phyloP scores from a whole-genome alignment of 30 jellyfish, hydroid and myxozoan species.

The Clytia hemisphaerica region DNA sequence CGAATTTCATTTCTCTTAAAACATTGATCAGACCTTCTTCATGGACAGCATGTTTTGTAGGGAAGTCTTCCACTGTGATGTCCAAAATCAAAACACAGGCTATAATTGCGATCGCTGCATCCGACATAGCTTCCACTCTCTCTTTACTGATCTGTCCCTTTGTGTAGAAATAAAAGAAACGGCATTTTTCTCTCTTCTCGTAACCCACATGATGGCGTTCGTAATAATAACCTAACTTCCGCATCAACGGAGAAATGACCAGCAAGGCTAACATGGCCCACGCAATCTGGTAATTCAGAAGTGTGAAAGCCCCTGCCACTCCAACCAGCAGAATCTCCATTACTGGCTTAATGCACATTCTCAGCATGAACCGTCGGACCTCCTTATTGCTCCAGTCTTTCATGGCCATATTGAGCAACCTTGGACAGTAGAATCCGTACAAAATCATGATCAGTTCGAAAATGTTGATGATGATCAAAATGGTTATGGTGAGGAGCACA shows the following conservation, averaged over 20 bases:
- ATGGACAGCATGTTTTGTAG: neutral
- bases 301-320: slow-evolving; percentile 9
- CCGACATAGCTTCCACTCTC: slow-evolving; percentile 39
- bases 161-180: slow-evolving; percentile 11
- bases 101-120: slow-evolving; percentile 34
- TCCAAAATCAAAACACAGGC: slow-evolving; percentile 35
- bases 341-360: neutral
- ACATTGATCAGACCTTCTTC: neutral
- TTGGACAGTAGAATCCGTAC: slow-evolving; percentile 21
- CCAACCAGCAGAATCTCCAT: slow-evolving; percentile 4
- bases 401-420: slow-evolving; percentile 21
- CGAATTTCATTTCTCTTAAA: slow-evolving; percentile 18
- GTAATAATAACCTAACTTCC: neutral
- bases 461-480: neutral
- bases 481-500: neutral
- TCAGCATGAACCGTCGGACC: slow-evolving; percentile 11
- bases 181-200: slow-evolving; percentile 11
- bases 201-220: slow-evolving; percentile 3
- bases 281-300: slow-evolving; percentile 10
- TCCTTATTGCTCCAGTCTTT: slow-evolving; percentile 10
- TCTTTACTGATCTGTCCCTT: slow-evolving; percentile 26
- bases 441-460: neutral
- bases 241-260: slow-evolving; percentile 6
- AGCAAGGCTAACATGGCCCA: slow-evolving; percentile 29
- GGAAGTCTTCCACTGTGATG: slow-evolving; percentile 30